phyloP scores from a whole-genome alignment of 2,797 vertebrate genomes.

The Malacoraja senta region DNA sequence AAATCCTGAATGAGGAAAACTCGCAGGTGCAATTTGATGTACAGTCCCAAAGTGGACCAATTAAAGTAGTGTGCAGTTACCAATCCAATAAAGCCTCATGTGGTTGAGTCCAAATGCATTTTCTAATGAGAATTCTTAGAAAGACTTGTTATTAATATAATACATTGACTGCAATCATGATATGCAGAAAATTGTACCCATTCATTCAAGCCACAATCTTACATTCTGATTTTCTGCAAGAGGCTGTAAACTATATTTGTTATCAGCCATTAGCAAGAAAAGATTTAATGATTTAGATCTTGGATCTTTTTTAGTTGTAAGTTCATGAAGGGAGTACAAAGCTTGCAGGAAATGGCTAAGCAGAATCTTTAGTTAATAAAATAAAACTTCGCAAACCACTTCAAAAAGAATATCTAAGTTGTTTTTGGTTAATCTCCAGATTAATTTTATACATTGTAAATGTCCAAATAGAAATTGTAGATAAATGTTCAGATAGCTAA shows the following conservation, averaged over 20 bases:
- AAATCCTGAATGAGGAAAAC: background rate
- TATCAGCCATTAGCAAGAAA: background rate
- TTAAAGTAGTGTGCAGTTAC: background rate
- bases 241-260: background rate
- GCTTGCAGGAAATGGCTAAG: background rate
- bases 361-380: background rate
- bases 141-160: too few species aligned
- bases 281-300: background rate
- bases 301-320: background rate
- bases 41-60: background rate
- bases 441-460: too few species aligned
- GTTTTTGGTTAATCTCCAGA: background rate
- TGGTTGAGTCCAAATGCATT: too few species aligned
- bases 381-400: background rate
- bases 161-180: too few species aligned
- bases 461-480: too few species aligned
- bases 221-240: background rate
- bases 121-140: too few species aligned
- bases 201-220: too few species aligned
- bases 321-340: background rate
- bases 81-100: background rate
- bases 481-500: too few species aligned
- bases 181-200: too few species aligned
- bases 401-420: background rate
- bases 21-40: background rate